These are phyloP conservation scores for Poecilia latipinna DNA, from an alignment of 2,113 vertebrate species.

Conservation along the genomic window DNA sequence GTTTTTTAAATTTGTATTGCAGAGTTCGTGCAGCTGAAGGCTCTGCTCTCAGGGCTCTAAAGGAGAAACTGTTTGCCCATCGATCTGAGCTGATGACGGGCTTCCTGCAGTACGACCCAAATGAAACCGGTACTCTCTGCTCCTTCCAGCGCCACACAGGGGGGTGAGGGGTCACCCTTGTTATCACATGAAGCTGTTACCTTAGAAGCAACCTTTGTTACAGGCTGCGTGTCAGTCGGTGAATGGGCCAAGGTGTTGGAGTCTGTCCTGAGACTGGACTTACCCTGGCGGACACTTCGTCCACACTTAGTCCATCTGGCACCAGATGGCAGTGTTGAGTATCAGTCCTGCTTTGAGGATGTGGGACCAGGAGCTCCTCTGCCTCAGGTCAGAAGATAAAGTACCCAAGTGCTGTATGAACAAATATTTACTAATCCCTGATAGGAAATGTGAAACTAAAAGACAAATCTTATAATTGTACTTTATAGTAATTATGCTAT, in stretches of 20 bases:
- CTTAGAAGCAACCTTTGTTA: not conserved
- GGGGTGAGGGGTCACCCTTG: not conserved
- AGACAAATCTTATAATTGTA: not conserved
- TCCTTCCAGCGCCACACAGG: not conserved
- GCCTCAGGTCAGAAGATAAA: slow-evolving; percentile 78
- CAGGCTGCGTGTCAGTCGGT: slow-evolving; percentile 85
- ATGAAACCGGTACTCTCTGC: slow-evolving; percentile 78
- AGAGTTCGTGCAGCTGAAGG: slow-evolving; percentile 88
- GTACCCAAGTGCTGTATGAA: not conserved
- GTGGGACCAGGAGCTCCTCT: slow-evolving; percentile 81
- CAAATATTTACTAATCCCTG: not conserved
- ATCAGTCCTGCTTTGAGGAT: slow-evolving; percentile 88
- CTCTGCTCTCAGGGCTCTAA: slow-evolving; percentile 87
- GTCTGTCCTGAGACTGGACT: slow-evolving; percentile 84
- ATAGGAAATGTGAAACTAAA: not conserved
- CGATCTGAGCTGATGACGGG: slow-evolving; percentile 84
- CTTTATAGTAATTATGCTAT: not conserved
- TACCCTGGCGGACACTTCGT: slow-evolving; percentile 92
- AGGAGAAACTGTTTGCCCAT: slow-evolving; percentile 88
- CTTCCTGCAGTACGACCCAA: slow-evolving; percentile 84
- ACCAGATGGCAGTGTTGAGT: slow-evolving; percentile 84
- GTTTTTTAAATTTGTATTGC: slow-evolving; percentile 32
- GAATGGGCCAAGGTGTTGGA: slow-evolving; percentile 90
- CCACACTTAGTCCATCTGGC: slow-evolving; percentile 77
- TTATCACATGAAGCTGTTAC: not conserved